These are phyloP conservation scores for Campoplex nolae DNA, from an alignment of 2,888 invertebrate genomes.

Conservation along the genomic window DNA sequence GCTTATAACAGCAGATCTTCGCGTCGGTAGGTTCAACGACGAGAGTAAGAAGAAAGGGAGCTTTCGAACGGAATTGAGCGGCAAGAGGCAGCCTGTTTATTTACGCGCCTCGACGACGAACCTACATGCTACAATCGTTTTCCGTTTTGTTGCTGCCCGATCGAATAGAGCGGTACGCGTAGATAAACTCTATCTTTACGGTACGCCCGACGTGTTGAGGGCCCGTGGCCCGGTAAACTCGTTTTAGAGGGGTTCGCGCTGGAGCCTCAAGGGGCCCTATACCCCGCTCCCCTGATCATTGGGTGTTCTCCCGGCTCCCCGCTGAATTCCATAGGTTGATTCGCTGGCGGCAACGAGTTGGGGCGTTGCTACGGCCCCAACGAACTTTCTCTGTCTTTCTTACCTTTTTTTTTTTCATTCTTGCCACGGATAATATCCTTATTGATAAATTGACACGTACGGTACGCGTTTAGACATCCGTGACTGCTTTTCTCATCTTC, in stretches of 20 bases:
- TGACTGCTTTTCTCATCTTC: conserved; percentile 51
- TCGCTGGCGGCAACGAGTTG: conserved; percentile 57
- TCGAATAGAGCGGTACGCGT: conserved; percentile 65
- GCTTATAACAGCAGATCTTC: conserved; percentile 20
- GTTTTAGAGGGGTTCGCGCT: conserved; percentile 46
- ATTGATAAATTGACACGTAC: conserved; percentile 70
- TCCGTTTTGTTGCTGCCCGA: conserved; percentile 22
- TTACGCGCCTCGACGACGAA: conserved; percentile 61
- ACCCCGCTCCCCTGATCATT: conserved; percentile 23
- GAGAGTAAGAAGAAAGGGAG: conserved; percentile 17
- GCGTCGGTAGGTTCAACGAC: conserved; percentile 13
- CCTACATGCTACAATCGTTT: conserved; percentile 30
- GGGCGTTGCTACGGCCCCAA: conserved; percentile 61
- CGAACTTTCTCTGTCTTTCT: conserved; percentile 38
- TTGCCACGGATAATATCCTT: conserved; percentile 63
- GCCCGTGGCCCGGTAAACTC: conserved; percentile 50
- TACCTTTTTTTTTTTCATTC: conserved; percentile 3
- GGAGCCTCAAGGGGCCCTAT: conserved; percentile 38
- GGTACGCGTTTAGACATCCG: conserved; percentile 59
- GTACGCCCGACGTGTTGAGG: conserved; percentile 45
- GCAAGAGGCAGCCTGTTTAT: conserved; percentile 65
- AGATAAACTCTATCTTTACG: conserved; percentile 14
- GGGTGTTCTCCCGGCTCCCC: conserved; percentile 9
- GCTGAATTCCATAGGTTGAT: conserved; percentile 62
- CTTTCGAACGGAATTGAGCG: conserved; percentile 61